These are phyloP conservation scores for Gymnoscopelus braueri DNA, from an alignment of 2,797 vertebrate species.

Conservation along the genomic window DNA sequence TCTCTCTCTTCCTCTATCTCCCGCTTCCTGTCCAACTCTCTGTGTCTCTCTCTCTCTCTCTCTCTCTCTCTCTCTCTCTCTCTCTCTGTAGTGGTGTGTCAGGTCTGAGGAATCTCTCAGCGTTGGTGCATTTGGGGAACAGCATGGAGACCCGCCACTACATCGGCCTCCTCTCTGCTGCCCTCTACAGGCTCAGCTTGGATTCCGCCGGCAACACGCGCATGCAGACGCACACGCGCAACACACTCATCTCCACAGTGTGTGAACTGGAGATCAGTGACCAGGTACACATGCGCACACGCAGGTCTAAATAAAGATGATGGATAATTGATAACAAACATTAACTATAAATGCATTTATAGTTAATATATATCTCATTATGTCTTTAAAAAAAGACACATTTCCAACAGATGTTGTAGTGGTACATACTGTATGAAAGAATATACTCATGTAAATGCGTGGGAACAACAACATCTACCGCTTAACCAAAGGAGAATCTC, in stretches of 20 bases:
- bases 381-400: too few species aligned
- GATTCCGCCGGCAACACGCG: constrained; percentile 53
- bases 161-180: constrained; percentile 68
- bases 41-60: background rate
- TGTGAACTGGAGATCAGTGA: constrained; percentile 66
- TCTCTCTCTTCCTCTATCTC: too few species aligned
- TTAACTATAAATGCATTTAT: too few species aligned
- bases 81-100: constrained; percentile 71
- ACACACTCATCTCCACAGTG: constrained; percentile 69
- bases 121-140: constrained; percentile 75
- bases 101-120: constrained; percentile 78
- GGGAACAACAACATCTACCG: too few species aligned
- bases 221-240: constrained; percentile 68
- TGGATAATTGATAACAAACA: too few species aligned
- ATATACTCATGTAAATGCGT: too few species aligned
- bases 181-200: constrained; percentile 78
- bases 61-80: background rate
- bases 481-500: too few species aligned
- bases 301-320: too few species aligned
- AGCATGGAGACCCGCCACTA: constrained; percentile 77
- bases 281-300: constrained; percentile 75
- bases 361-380: too few species aligned
- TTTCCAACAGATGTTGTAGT: too few species aligned
- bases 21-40: too few species aligned
- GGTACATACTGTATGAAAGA: too few species aligned